Conservation (phyloP, 2,888 invertebrate species). For the Lydus trimaculatus region DNA sequence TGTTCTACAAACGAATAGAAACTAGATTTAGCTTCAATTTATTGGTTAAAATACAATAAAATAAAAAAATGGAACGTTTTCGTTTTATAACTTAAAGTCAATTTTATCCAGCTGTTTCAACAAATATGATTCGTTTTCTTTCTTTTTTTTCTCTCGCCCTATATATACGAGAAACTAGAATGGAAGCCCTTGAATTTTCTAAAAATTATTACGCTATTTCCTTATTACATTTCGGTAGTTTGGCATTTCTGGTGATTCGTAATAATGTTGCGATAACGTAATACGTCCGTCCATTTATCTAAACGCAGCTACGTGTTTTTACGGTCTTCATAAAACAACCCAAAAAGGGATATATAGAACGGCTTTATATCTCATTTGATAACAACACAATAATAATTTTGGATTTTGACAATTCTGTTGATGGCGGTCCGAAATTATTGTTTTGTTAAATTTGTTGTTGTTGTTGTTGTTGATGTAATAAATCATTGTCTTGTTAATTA, state of each 20-base stretch:
- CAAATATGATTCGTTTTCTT: background rate
- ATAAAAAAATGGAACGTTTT: background rate
- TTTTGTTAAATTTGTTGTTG: background rate
- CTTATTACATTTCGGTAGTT: conserved; percentile 9
- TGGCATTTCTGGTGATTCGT: background rate
- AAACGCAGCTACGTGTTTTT: background rate
- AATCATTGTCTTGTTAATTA: background rate
- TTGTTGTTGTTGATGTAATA: background rate
- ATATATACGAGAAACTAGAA: background rate
- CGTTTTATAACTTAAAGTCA: background rate
- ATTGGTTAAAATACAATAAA: background rate
- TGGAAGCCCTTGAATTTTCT: background rate
- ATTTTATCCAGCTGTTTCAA: conserved; percentile 1
- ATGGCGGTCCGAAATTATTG: background rate
- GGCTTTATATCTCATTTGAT: no score
- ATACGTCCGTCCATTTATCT: background rate
- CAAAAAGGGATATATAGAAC: no score
- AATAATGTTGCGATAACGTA: background rate
- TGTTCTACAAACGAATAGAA: background rate
- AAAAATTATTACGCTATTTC: background rate
- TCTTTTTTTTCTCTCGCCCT: no score
- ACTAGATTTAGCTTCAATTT: background rate
- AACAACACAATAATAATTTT: no score
- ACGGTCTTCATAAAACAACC: background rate
- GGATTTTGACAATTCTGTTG: no score